Evolutionary conservation across 2,113 vertebrate species (phyloP), one percentile per base, ranked within the genome.

Genomic region (Arenaria interpres): DNA sequence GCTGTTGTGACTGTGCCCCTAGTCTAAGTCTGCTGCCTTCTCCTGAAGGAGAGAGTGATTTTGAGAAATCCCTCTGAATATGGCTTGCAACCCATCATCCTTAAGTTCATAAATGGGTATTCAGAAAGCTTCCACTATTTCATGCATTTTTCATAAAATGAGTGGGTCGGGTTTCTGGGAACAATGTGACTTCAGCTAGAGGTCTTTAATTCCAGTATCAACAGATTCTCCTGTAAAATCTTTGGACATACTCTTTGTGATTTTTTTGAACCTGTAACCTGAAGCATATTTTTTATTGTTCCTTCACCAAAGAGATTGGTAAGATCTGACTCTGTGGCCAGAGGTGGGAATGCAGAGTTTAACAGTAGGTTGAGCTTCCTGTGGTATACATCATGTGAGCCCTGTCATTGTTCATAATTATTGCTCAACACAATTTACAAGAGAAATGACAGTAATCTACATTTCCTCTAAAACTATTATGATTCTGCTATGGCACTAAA

Each of bases 401-500:
- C 41, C 37, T 83, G 72, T 62, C 92, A 78, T 56, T 79, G 63
- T 73, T 88, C 88, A 90, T 80, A 91, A 91, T 83, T 96, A 88
- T 80, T 90, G 75, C 73, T 95, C 56, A 77, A 79, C 79, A 88
- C 50, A 90, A 77, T 92, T 94, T 91, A 86, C 54, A 93, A 88
- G 67, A 97, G 43, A 96, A 94, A 90, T 94, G 20, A 79, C 87
- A 93, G 79, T 92, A 93, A 94, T 96, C 85, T 86, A 93, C 59
- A 81, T 96, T 96, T 94, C 41, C 35, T 94, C 69, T 93, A 81
- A 93, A 96, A 90, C 37, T 86, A 80, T 93, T 86, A 91, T 91
- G 50, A 51, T 95, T 92, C 71, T 90, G 43, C 68, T 81, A 39
- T n/a, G 63, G 72, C 67, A 85, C 82, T 94, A 93, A 94, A 97